phyloP scores from a whole-genome alignment of 2,797 vertebrate genomes.

The Phalanger gymnotis region DNA sequence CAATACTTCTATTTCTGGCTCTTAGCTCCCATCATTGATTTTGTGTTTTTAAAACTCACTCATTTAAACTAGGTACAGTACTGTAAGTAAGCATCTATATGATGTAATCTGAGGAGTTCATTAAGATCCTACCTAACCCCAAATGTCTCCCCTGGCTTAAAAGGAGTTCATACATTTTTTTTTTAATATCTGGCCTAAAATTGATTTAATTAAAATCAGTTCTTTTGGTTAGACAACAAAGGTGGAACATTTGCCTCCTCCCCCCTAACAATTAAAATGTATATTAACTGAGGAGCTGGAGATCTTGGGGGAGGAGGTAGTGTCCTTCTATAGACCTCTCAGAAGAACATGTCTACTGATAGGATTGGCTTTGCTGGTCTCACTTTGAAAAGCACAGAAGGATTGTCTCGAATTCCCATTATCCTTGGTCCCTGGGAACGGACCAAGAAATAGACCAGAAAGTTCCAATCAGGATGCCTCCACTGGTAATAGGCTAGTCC shows the following conservation, averaged over 20 bases:
- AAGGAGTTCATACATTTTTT: background rate
- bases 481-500: background rate
- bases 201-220: background rate
- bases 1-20: background rate
- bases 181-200: background rate
- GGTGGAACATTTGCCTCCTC: background rate
- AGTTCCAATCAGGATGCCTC: background rate
- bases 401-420: background rate
- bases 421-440: background rate
- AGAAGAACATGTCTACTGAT: too few species aligned
- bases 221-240: background rate
- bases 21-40: background rate
- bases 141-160: background rate
- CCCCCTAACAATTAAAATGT: background rate
- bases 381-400: background rate
- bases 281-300: background rate
- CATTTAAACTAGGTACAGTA: background rate
- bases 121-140: background rate
- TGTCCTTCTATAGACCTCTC: background rate
- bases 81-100: background rate
- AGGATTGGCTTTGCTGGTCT: background rate
- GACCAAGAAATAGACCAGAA: background rate
- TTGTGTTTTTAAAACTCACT: background rate
- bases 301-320: background rate
- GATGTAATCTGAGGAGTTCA: background rate